Evolutionary conservation across 37 sponge, comb jelly and placozoan genomes (phyloP), one percentile per base, ranked within the genome.

Genomic region (Hexactinellida sp.): DNA sequence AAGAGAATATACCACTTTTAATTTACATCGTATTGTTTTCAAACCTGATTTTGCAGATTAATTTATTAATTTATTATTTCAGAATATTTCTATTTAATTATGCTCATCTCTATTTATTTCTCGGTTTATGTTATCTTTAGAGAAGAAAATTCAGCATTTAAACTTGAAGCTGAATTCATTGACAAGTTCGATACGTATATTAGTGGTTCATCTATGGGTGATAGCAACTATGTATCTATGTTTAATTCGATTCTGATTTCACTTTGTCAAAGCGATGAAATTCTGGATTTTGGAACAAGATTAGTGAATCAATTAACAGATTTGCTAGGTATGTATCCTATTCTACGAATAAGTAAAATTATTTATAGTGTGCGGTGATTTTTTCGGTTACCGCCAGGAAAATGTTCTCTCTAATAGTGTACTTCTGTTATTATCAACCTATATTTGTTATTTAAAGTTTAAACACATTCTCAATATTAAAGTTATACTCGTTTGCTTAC

Each of bases 111-210:
- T 16, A 47, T 47, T 47, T 47, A 19, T 16, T 47, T 19, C 9
- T 47, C 16, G 52, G 16, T 19, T 47, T 9, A 47, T 47, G 16
- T 47, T 63, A 25, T n/a, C 76, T 63, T 23, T 63, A 63, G 76
- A 7, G 76, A 63, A 25, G 19, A 10, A 25, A 63, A 7, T 83
- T 83, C 30, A 38, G 25, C 38, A 13, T 24, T 85, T 0, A 41
- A 92, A 88, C 89, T 94, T 88, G 91, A 92, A 89, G 39, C 85
- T 21, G 95, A 94, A 85, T 89, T 92, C 88, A 94, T 92, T 86
- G 95, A 94, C 36, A 94, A 94, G 41, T 87, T 94, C 19, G 95
- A 94, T 84, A 63, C 90, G 52, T 89, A 71, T 54, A 89, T 94
- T 83, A 92, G 89, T 85, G 88, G 86, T 38, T 36, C 36, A 38